Percentiles rank a stretch among this genome's conserved stretches.
These are phyloP conservation scores for Sphenopsis melanotis DNA, from an alignment of 2,797 vertebrate species.

Conservation along the genomic window DNA sequence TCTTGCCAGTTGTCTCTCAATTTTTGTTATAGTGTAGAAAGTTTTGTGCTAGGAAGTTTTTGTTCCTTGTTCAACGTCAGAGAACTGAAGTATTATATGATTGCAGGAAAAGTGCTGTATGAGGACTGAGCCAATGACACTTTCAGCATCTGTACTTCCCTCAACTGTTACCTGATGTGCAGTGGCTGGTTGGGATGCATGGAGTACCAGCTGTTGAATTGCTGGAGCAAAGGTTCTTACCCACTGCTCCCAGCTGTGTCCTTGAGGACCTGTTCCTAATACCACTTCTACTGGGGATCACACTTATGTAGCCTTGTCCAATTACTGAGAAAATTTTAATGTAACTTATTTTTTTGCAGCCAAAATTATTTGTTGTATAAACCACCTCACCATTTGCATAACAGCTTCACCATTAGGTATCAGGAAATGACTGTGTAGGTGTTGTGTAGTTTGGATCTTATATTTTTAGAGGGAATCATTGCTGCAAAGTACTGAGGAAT, in stretches of 20 bases:
- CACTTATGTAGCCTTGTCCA: neutral
- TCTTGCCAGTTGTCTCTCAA: neutral
- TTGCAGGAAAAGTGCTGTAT: neutral
- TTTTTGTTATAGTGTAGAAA: neutral
- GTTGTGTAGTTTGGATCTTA: neutral
- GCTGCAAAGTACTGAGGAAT: neutral
- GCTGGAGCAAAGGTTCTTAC: neutral
- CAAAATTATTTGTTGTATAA: neutral
- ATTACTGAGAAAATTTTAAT: neutral
- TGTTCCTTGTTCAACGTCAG: neutral
- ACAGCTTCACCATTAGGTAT: neutral
- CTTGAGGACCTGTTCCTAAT: neutral
- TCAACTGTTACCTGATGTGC: neutral
- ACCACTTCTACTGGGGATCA: neutral
- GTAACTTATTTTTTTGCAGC: neutral
- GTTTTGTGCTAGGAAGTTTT: neutral
- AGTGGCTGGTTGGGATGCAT: neutral
- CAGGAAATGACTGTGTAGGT: neutral
- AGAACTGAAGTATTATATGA: neutral
- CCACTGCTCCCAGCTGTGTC: neutral
- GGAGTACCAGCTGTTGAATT: neutral
- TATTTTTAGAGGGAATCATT: neutral
- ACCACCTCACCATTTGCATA: neutral
- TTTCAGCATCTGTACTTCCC: neutral
- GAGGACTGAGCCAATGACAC: neutral